phyloP scores from a whole-genome alignment of 2,113 vertebrate species.

The Thalassarche chlororhynchos region DNA sequence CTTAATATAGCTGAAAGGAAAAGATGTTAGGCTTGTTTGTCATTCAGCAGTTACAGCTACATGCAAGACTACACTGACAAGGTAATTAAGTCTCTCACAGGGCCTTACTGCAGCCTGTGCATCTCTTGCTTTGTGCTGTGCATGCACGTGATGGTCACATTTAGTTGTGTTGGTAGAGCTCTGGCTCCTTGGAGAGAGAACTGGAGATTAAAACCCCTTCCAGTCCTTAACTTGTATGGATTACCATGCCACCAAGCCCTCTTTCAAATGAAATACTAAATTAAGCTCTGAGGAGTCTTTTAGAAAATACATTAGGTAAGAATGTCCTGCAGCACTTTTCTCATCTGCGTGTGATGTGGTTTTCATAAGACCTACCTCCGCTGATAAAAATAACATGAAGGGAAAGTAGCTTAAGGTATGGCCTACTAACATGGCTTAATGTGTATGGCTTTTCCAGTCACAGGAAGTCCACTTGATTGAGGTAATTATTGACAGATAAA shows the following conservation, averaged over 20 bases:
- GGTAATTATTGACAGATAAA: neutral
- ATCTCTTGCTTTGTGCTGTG: neutral
- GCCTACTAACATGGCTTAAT: neutral
- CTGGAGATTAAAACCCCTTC: neutral
- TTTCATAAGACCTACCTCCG: neutral
- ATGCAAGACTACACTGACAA: neutral
- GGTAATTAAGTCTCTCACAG: neutral
- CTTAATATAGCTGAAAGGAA: neutral
- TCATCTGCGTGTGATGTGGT: rapidly evolving
- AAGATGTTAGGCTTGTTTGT: neutral
- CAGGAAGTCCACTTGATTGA: neutral
- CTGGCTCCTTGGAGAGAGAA: neutral
- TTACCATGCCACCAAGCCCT: neutral
- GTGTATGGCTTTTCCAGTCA: neutral
- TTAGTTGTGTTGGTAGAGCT: neutral
- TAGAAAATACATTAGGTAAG: neutral
- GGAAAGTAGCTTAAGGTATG: neutral
- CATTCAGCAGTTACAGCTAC: neutral
- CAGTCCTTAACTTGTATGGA: neutral
- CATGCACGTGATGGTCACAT: rapidly evolving
- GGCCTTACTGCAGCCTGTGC: neutral
- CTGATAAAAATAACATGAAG: neutral
- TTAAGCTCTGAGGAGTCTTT: neutral
- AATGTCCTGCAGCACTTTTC: neutral
- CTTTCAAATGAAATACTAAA: neutral